Percentiles rank a stretch among this genome's conserved stretches.
Evolutionary conservation across 2,797 vertebrate species (phyloP).

Genomic region (Balearica regulorum): DNA sequence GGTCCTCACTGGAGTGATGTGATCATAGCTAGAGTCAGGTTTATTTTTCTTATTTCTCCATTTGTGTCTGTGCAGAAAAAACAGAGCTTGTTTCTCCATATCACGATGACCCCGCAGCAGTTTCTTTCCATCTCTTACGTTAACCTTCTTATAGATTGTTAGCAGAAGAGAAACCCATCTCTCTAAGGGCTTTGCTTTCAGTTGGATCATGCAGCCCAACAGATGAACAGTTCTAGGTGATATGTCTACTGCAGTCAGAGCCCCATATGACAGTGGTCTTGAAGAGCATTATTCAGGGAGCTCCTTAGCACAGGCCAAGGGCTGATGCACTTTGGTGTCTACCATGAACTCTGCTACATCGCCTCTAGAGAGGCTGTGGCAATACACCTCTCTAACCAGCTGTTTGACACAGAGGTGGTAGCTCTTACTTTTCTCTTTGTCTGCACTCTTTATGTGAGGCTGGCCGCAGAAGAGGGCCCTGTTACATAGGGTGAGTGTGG

Average conservation of each 20-base stretch:
- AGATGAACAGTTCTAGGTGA: neutral
- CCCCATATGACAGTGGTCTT: neutral
- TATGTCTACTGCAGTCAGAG: neutral
- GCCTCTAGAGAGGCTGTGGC: neutral
- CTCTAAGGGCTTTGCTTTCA: neutral
- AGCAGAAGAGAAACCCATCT: too few species aligned
- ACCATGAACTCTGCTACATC: rapidly evolving
- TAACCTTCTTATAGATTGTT: neutral
- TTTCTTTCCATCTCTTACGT: neutral
- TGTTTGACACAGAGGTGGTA: neutral
- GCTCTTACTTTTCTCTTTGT: neutral
- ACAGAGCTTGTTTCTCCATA: neutral
- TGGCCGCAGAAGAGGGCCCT: neutral
- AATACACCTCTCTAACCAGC: neutral
- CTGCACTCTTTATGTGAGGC: neutral
- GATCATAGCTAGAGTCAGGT: neutral
- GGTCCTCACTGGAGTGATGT: neutral
- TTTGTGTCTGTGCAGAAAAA: neutral
- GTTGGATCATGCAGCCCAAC: neutral
- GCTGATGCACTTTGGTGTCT: neutral
- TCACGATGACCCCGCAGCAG: neutral
- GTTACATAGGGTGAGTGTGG: rapidly evolving
- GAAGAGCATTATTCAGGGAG: neutral
- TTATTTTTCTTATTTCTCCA: neutral
- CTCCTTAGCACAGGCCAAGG: neutral